Evolutionary conservation across 2,797 vertebrate species (phyloP), one percentile per base, ranked within the genome.

Genomic region (Eurystomus glaucurus): DNA sequence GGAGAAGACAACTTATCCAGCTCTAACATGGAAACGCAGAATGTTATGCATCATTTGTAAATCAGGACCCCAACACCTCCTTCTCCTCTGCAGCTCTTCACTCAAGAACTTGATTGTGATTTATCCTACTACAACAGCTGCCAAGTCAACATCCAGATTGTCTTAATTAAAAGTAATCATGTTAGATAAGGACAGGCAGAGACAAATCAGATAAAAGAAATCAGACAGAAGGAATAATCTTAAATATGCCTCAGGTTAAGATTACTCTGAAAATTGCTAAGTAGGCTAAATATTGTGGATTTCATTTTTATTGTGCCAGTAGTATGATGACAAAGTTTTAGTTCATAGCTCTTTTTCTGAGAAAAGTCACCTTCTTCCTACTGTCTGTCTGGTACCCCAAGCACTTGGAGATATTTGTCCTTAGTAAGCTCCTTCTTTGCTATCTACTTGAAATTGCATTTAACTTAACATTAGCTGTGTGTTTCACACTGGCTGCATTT

Each of bases 111-210:
- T 66, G 4, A 58, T 39, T 88, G 39, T 70, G 55, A 90, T 60
- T 88, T 94, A 74, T 35, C 39, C 64, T 52, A 17, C 29, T 83
- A 48, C 37, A 79, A 48, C 11, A 70, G 29, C 37, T 74, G 88
- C 85, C 85, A 93, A 93, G n/a, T 80, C 51, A 54, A 52, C 48
- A 91, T 83, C 55, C 78, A 95, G 68, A 66, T 77, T 89, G 60
- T 37, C 33, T 95, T 96, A 94, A 95, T 96, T 96, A 94, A 96
- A 91, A 91, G 26, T 19, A 85, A 70, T 70, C 19, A 0, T 61
- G 23, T 60, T 82, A 92, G 95, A 95, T 96, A 95, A 92, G 55
- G 37, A 80, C 75, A 91, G 58, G 85, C 81, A 75, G 94, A 91
- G 52, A 90, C 69, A 72, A 6, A 82, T 88, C 64, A 83, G 61